Conservation (phyloP, 1,140 invertebrate genomes). For the Aethina tumida region DNA sequence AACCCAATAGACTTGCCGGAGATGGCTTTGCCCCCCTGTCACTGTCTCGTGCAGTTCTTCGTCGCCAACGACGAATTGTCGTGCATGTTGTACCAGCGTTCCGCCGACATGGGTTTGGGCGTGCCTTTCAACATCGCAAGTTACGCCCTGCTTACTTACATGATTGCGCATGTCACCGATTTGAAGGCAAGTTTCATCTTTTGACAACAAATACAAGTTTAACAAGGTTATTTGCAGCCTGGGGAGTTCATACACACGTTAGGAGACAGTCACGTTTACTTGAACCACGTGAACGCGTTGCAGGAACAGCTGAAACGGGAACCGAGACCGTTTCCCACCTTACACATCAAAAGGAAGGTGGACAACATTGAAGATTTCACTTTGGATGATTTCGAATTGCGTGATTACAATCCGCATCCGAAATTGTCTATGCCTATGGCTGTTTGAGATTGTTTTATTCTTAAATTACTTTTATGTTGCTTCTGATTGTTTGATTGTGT, state of each 20-base stretch:
- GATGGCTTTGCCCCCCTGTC: conserved; percentile 97
- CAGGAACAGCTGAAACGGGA: conserved; percentile 71
- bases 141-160: conserved; percentile 88
- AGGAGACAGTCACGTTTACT: conserved; percentile 95
- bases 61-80: conserved; percentile 75
- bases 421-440: conserved; percentile 96
- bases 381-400: conserved; percentile 79
- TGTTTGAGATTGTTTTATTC: conserved; percentile 58
- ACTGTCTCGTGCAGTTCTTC: conserved; percentile 92
- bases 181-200: conserved; percentile 50
- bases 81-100: conserved; percentile 93
- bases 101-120: conserved; percentile 95
- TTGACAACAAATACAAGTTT: conserved; percentile 2
- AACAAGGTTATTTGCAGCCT: conserved; percentile 48
- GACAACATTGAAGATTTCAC: conserved; percentile 83
- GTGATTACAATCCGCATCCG: conserved; percentile 81
- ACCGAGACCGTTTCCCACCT: conserved; percentile 75
- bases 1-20: conserved; percentile 79
- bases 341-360: conserved; percentile 63
- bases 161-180: conserved; percentile 92
- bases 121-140: conserved; percentile 99
- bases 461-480: not conserved
- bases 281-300: conserved; percentile 82
- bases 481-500: conserved; percentile 1
- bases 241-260: conserved; percentile 95